These are phyloP conservation scores for Pitangus sulphuratus DNA, from an alignment of 2,797 vertebrate genomes.

Conservation along the genomic window DNA sequence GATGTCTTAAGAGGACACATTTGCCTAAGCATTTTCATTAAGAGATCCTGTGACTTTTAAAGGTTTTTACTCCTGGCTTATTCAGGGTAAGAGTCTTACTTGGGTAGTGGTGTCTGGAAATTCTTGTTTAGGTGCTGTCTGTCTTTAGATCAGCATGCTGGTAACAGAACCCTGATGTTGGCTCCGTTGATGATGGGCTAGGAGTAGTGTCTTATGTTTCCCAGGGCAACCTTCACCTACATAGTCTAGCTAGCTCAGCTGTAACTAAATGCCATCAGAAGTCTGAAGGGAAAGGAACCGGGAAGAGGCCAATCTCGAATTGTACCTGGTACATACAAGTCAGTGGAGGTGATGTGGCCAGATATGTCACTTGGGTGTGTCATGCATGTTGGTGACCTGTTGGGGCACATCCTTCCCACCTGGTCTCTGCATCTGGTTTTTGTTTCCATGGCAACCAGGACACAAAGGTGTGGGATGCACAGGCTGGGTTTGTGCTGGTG, in stretches of 20 bases:
- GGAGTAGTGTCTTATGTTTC: fast-evolving
- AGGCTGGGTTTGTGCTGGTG: not conserved
- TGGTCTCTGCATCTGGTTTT: not conserved
- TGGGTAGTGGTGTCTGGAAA: not conserved
- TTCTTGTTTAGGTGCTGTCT: not conserved
- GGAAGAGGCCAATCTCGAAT: fast-evolving
- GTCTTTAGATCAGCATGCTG: not conserved
- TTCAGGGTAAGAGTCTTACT: not conserved
- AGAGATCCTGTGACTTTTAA: not conserved
- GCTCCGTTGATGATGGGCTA: fast-evolving
- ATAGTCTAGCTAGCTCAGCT: not conserved
- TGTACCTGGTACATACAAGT: not conserved
- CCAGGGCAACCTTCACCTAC: not conserved
- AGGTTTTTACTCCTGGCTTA: not conserved
- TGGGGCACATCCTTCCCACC: not conserved
- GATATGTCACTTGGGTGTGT: not conserved
- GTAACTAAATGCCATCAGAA: not conserved
- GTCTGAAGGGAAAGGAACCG: not conserved
- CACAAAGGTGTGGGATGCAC: not conserved
- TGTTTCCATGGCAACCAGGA: not conserved
- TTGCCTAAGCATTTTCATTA: not conserved
- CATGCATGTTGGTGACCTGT: not conserved
- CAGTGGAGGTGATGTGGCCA: not conserved
- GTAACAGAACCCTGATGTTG: not conserved
- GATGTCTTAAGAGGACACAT: not conserved